phyloP scores from a whole-genome alignment of 1,140 invertebrate genomes.

The Lordiphosa clarofinis region DNA sequence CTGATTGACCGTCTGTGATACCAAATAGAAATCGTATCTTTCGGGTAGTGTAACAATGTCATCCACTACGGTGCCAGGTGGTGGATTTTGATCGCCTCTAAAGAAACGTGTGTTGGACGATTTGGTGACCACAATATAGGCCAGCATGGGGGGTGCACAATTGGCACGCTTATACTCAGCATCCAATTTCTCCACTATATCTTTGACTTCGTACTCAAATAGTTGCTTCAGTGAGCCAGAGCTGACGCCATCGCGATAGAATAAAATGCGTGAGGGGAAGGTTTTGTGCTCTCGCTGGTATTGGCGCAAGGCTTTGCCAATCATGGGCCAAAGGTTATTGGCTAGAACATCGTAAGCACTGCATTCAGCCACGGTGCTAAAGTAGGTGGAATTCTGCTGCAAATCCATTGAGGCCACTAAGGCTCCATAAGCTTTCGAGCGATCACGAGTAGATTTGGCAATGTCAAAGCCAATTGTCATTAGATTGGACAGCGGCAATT shows the following conservation, averaged over 20 bases:
- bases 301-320: slow-evolving; percentile 82
- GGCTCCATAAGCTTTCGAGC: slow-evolving; percentile 84
- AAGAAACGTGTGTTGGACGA: slow-evolving; percentile 87
- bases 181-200: slow-evolving; percentile 81
- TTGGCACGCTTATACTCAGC: slow-evolving; percentile 80
- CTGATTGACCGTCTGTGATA: slow-evolving; percentile 88
- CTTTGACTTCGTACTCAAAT: slow-evolving; percentile 71
- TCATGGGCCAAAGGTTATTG: slow-evolving; percentile 83
- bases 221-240: slow-evolving; percentile 90
- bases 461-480: slow-evolving; percentile 96
- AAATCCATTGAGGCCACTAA: slow-evolving; percentile 89
- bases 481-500: slow-evolving; percentile 84
- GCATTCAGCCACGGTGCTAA: slow-evolving; percentile 82
- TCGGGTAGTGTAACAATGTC: slow-evolving; percentile 90
- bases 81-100: slow-evolving; percentile 80
- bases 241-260: slow-evolving; percentile 91
- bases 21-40: slow-evolving; percentile 91
- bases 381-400: slow-evolving; percentile 81
- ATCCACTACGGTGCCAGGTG: slow-evolving; percentile 92
- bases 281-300: slow-evolving; percentile 79
- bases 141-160: slow-evolving; percentile 81
- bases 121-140: slow-evolving; percentile 88
- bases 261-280: slow-evolving; percentile 83
- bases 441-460: slow-evolving; percentile 87
- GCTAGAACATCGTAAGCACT: slow-evolving; percentile 86